Evolutionary conservation across 2,113 vertebrate genomes (phyloP).

Genomic region (Blennius ocellaris): DNA sequence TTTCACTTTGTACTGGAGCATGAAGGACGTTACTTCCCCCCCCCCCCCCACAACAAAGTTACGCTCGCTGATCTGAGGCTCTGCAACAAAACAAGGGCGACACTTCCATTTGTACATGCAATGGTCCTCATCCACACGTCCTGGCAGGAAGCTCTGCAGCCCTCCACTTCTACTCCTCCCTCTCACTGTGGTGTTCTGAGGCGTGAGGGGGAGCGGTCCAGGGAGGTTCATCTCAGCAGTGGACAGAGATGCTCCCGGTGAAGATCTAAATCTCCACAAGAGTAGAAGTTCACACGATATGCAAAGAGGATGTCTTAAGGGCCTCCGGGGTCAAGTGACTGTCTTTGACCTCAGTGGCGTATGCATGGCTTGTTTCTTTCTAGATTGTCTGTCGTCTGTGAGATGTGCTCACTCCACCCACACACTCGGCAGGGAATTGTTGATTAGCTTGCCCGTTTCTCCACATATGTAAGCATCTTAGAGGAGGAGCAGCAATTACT

Average conservation of each 20-base stretch:
- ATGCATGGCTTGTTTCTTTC: constrained; percentile 8
- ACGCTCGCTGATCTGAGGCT: not conserved
- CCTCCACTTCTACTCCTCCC: constrained; percentile 74
- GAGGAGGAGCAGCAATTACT: constrained; percentile 47
- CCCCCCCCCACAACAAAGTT: no score
- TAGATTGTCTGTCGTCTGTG: not conserved
- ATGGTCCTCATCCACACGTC: constrained; percentile 76
- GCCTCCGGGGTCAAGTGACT: not conserved
- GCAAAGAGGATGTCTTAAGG: constrained; percentile 4
- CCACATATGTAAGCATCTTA: constrained; percentile 46
- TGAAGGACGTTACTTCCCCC: no score
- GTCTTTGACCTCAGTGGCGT: constrained; percentile 11
- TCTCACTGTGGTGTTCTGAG: constrained; percentile 72
- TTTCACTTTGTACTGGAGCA: no score
- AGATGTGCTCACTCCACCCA: constrained; percentile 31
- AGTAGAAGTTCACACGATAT: constrained; percentile 17
- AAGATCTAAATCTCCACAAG: not conserved
- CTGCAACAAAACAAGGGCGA: not conserved
- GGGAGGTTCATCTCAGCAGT: constrained; percentile 73
- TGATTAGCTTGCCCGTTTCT: constrained; percentile 49
- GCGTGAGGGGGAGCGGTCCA: constrained; percentile 63
- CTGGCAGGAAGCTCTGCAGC: constrained; percentile 70
- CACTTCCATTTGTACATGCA: constrained; percentile 73
- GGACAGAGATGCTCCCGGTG: constrained; percentile 59
- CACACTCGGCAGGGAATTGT: constrained; percentile 30